A percentile compares a stretch with the other conserved stretches of the same genome.
Conservation (phyloP, 2,797 vertebrate genomes). For the Crocidura indochinensis region DNA sequence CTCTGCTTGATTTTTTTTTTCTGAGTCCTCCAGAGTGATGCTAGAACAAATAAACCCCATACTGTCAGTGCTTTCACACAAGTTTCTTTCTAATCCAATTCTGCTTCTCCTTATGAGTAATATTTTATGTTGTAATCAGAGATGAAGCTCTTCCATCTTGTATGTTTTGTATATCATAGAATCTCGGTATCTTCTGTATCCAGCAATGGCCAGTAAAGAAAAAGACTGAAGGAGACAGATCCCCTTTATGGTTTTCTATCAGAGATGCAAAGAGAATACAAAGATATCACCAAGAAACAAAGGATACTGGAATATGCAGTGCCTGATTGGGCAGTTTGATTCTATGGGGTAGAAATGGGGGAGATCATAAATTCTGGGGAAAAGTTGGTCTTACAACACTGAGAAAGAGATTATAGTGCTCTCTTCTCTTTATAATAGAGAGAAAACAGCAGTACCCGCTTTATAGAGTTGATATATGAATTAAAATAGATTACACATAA, state of each 20-base stretch:
- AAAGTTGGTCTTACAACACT: slow-evolving; percentile 10
- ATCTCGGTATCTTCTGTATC: slow-evolving; percentile 21
- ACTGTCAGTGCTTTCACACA: slow-evolving; percentile 6
- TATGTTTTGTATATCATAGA: slow-evolving; percentile 27
- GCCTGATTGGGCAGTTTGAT: neutral
- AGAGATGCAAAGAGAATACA: neutral
- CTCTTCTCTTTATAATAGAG: neutral
- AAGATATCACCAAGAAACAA: no score
- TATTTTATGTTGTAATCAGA: slow-evolving; percentile 25
- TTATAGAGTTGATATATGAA: neutral
- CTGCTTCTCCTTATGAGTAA: neutral
- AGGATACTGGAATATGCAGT: slow-evolving; percentile 52
- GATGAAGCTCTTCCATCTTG: slow-evolving; percentile 35
- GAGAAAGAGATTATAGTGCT: slow-evolving; percentile 31
- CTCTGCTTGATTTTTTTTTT: slow-evolving; percentile 14
- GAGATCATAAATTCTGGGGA: neutral
- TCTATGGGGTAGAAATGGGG: neutral
- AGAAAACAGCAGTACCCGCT: neutral
- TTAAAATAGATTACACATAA: slow-evolving; percentile 51
- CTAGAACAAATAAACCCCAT: neutral
- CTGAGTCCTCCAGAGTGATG: neutral
- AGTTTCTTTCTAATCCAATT: neutral
- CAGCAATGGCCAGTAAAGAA: neutral
- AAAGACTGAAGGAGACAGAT: neutral
- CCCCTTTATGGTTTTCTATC: neutral